Percentiles rank a stretch among this genome's conserved stretches.
Evolutionary conservation across 2,113 vertebrate species (phyloP).

Genomic region (Tichodroma muraria): DNA sequence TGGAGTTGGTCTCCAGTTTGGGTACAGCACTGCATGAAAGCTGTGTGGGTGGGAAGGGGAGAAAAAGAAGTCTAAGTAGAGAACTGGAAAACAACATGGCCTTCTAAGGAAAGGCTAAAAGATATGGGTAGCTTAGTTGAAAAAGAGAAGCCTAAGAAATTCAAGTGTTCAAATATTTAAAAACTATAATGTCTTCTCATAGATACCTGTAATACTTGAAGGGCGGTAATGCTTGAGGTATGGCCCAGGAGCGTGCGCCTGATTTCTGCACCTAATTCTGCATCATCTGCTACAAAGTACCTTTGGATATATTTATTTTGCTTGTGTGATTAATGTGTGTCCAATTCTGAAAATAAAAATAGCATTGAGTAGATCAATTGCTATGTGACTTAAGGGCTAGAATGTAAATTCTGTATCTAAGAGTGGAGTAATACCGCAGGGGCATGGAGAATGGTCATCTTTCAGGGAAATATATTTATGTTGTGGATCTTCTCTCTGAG

Average conservation of each 20-base stretch:
- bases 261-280: neutral
- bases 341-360: neutral
- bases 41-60: neutral
- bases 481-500: neutral
- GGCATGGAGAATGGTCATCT: neutral
- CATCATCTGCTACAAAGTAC: neutral
- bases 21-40: neutral
- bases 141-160: neutral
- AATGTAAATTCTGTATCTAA: neutral
- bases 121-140: neutral
- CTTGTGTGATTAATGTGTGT: neutral
- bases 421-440: neutral
- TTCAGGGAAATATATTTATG: neutral
- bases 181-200: neutral
- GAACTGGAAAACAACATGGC: neutral
- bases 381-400: neutral
- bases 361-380: neutral
- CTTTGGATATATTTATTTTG: neutral
- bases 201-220: neutral
- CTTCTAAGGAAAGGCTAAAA: neutral
- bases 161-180: neutral
- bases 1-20: neutral
- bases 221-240: neutral
- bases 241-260: rapidly evolving
- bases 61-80: neutral